These are phyloP conservation scores for Chloebia gouldiae DNA, from an alignment of 2,113 vertebrate species.

Conservation along the genomic window DNA sequence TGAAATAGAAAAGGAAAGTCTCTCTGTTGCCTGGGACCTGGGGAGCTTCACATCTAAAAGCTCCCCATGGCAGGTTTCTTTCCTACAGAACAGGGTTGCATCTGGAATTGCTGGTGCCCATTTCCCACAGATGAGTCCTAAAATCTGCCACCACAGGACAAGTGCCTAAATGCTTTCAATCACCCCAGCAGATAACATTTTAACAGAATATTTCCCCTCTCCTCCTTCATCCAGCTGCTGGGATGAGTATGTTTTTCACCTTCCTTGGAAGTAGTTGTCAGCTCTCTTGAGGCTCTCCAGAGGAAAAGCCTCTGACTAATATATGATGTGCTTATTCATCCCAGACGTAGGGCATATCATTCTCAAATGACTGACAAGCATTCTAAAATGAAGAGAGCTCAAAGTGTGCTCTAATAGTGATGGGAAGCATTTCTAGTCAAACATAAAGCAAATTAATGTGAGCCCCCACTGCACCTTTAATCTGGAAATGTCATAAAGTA, in stretches of 20 bases:
- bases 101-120: neutral
- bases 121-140: neutral
- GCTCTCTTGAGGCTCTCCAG: slow-evolving; percentile 41
- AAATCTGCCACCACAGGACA: neutral
- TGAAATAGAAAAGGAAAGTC: neutral
- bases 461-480: slow-evolving; percentile 77
- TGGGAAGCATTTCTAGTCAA: slow-evolving; percentile 84
- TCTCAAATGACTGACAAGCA: slow-evolving; percentile 84
- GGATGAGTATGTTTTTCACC: slow-evolving; percentile 34
- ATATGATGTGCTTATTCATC: slow-evolving; percentile 81
- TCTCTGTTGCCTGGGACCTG: neutral
- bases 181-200: neutral
- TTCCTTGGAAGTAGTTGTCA: slow-evolving; percentile 55
- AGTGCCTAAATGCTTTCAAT: neutral
- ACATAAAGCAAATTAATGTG: slow-evolving; percentile 88
- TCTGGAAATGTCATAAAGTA: slow-evolving; percentile 84
- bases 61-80: neutral
- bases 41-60: accelerated
- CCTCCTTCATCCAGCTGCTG: neutral
- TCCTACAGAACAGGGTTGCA: neutral
- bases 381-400: slow-evolving; percentile 79
- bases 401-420: slow-evolving; percentile 73
- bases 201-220: neutral
- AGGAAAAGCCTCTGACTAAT: slow-evolving; percentile 72
- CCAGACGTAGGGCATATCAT: slow-evolving; percentile 72